phyloP scores from a whole-genome alignment of 1,140 invertebrate species.

The Patella vulgata region DNA sequence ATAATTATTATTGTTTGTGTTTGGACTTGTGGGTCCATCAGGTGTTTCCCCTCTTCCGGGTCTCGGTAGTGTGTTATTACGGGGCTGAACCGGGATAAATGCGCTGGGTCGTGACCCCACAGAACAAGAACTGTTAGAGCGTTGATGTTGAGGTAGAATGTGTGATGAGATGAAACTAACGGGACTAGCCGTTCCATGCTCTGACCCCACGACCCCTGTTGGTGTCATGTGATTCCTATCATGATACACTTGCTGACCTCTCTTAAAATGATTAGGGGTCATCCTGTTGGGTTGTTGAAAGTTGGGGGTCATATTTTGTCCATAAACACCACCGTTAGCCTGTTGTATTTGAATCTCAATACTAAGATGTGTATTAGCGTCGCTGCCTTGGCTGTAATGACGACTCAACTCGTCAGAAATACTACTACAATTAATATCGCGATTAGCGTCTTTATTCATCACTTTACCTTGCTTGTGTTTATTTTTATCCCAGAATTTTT shows the following conservation, averaged over 20 bases:
- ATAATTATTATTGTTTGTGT: slow-evolving; percentile 3
- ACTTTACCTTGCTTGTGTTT: slow-evolving; percentile 75
- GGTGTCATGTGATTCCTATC: slow-evolving; percentile 22
- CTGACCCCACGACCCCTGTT: slow-evolving; percentile 8
- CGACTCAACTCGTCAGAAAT: slow-evolving; percentile 46
- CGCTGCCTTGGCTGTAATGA: slow-evolving; percentile 46
- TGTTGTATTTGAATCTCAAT: slow-evolving; percentile 53
- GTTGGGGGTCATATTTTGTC: too few relatives aligned
- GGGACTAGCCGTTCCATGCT: slow-evolving; percentile 11
- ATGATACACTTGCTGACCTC: not conserved
- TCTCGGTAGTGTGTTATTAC: slow-evolving; percentile 50
- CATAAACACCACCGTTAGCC: too few relatives aligned
- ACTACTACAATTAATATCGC: slow-evolving; percentile 53
- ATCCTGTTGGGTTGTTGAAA: slow-evolving; percentile 20
- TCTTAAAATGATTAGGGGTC: slow-evolving; percentile 18
- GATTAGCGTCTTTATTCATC: slow-evolving; percentile 57
- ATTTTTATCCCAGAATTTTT: slow-evolving; percentile 91
- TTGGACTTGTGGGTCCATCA: too few relatives aligned
- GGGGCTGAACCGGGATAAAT: slow-evolving; percentile 53
- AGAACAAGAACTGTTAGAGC: slow-evolving; percentile 51
- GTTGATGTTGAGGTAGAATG: slow-evolving; percentile 43
- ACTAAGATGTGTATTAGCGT: slow-evolving; percentile 52
- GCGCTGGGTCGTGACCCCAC: slow-evolving; percentile 52
- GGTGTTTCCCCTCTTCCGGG: slow-evolving; percentile 22
- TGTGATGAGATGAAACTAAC: slow-evolving; percentile 22